Evolutionary conservation across 2,888 invertebrate species (phyloP), one percentile per base, ranked within the genome.

Genomic region (Lasius platythorax): DNA sequence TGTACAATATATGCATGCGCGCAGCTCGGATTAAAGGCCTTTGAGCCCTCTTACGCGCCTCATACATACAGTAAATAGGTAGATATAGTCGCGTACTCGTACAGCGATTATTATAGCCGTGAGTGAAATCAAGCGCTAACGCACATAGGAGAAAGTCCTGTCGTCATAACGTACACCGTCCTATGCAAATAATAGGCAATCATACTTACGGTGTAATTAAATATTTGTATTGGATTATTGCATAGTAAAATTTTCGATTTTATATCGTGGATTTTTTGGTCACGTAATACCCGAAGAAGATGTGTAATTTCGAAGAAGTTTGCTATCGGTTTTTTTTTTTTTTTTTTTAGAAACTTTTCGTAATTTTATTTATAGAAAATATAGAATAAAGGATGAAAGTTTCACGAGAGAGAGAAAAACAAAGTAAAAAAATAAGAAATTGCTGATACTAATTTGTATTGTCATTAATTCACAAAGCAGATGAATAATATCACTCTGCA

Each of bases 21-120:
- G 63, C 81, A 67, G 28, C 56, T 43, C 43, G 46, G 76, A 76
- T 83, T 81, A 81, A 81, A 81, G 73, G 73, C 73, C 73, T 81
- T 81, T 81, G 73, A 81, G 73, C 61, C 33, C 61, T 56, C 33
- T 50, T 53, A 33, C 33, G 46, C 61, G 30, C 28, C 46, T 81
- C 46, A 9, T 73, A 23, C 61, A 81, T 72, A 63, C 37, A 37
- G 61, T 30, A 56, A 56, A 56, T 33, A 53, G 53, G 6, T 50
- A 50, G 50, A 50, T 53, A 8, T 43, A 63, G 79, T 18, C 72
- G 46, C 43, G 33, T 67, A 53, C 33, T 70, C 53, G 12, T 5
- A 37, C 33, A 12, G n/a, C 18, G 72, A 72, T 79, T 79, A 72
- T 56, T 56, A 61, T 46, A 61, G 73, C 46, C 46, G 23, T 15